These are phyloP conservation scores for Tragulus kanchil DNA, from an alignment of 2,113 vertebrate species.

Conservation along the genomic window DNA sequence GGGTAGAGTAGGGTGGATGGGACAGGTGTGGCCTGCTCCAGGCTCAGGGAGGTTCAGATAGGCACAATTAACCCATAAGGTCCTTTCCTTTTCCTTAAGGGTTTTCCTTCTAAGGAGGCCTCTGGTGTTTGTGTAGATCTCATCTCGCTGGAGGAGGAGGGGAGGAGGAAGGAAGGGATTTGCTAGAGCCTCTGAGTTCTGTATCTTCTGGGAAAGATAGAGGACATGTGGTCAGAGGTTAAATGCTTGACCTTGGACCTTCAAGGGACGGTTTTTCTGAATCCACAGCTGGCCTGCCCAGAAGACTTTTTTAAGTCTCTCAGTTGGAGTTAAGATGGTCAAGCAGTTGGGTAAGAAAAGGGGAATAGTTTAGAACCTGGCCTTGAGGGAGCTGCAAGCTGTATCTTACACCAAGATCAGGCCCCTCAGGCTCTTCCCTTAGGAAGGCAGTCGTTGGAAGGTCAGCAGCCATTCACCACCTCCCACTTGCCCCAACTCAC, in stretches of 20 bases:
- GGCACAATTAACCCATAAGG: background rate
- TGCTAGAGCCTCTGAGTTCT: background rate
- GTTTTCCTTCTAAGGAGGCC: conserved; percentile 12
- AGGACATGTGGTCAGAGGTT: background rate
- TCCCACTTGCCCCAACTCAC: background rate
- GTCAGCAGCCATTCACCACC: background rate
- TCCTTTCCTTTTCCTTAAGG: background rate
- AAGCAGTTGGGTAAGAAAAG: background rate
- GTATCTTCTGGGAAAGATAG: background rate
- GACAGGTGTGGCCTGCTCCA: background rate
- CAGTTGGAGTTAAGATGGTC: background rate
- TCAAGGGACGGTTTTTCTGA: conserved; percentile 24
- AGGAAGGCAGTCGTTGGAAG: background rate
- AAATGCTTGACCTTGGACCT: background rate
- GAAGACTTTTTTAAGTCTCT: conserved; percentile 19
- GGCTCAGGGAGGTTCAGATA: background rate
- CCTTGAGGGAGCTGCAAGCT: background rate
- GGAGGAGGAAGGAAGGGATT: background rate
- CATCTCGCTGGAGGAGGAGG: background rate
- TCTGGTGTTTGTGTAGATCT: background rate
- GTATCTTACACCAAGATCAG: background rate
- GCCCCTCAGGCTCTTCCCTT: background rate
- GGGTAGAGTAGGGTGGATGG: background rate
- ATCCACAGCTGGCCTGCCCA: background rate
- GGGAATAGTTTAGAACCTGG: background rate